Percentiles rank a stretch among this genome's conserved stretches.
Evolutionary conservation across 1,140 invertebrate genomes (phyloP).

Genomic region (Bombus affinis): DNA sequence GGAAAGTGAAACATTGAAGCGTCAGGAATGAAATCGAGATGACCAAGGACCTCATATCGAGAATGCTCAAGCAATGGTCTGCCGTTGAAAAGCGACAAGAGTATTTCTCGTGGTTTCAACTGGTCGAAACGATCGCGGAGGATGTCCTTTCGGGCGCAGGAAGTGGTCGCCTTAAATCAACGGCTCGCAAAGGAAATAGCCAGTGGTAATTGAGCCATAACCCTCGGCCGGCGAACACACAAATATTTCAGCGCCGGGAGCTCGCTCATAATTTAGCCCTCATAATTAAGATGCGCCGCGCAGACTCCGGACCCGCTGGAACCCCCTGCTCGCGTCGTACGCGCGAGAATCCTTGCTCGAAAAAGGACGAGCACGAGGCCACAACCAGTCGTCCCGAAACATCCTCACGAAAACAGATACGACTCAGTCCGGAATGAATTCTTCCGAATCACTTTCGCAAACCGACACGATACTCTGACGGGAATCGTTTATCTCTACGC

Average conservation of each 20-base stretch:
- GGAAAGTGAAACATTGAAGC: background rate
- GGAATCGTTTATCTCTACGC: too few relatives aligned
- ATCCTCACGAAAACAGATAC: conserved; percentile 40
- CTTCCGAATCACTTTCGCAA: background rate
- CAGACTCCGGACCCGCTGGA: conserved; percentile 42
- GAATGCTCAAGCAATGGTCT: background rate
- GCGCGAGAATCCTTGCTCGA: conserved; percentile 53
- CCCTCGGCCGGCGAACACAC: conserved; percentile 74
- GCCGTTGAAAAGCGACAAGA: background rate
- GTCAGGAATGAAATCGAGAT: background rate
- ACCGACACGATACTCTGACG: background rate
- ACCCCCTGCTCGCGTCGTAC: conserved; percentile 49
- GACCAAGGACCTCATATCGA: background rate
- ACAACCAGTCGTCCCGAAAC: conserved; percentile 28
- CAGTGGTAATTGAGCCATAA: conserved; percentile 80
- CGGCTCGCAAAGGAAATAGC: conserved; percentile 77
- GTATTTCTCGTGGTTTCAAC: background rate
- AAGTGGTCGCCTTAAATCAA: conserved; percentile 77
- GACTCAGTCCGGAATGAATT: background rate
- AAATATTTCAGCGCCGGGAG: conserved; percentile 78
- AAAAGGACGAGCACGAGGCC: conserved; percentile 42
- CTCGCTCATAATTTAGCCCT: conserved; percentile 75
- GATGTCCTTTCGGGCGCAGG: conserved; percentile 52
- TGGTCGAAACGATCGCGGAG: conserved; percentile 38
- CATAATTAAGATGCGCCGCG: conserved; percentile 74